Evolutionary conservation across 1,140 invertebrate species (phyloP).

Genomic region (Nymphalis io): DNA sequence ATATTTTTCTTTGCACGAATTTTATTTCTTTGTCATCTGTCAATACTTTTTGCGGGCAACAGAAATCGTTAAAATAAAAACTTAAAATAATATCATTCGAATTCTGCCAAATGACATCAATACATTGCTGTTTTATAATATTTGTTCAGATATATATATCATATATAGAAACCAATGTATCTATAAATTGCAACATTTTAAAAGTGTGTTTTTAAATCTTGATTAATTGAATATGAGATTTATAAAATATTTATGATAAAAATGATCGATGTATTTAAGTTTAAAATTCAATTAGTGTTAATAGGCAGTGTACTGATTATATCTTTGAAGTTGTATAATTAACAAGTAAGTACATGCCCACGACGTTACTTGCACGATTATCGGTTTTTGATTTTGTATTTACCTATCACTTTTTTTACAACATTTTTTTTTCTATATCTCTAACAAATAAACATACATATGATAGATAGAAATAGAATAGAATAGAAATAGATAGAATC

Average conservation of each 20-base stretch:
- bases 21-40: constrained; percentile 6
- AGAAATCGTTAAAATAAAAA: neutral
- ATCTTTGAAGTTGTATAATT: neutral
- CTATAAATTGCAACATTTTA: neutral
- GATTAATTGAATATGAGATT: neutral
- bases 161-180: neutral
- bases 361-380: neutral
- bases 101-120: neutral
- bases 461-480: too few relatives aligned
- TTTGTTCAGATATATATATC: neutral
- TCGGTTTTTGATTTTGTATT: neutral
- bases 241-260: constrained; percentile 6
- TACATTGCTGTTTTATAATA: neutral
- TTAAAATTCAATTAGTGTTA: neutral
- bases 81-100: neutral
- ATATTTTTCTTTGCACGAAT: neutral
- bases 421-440: too few relatives aligned
- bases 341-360: neutral
- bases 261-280: constrained; percentile 8
- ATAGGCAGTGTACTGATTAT: neutral
- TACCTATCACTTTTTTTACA: too few relatives aligned
- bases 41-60: neutral
- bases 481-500: too few relatives aligned
- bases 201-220: neutral
- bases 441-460: too few relatives aligned